Conservation (phyloP, 2,888 invertebrate genomes). For the Amaurobius ferox region DNA sequence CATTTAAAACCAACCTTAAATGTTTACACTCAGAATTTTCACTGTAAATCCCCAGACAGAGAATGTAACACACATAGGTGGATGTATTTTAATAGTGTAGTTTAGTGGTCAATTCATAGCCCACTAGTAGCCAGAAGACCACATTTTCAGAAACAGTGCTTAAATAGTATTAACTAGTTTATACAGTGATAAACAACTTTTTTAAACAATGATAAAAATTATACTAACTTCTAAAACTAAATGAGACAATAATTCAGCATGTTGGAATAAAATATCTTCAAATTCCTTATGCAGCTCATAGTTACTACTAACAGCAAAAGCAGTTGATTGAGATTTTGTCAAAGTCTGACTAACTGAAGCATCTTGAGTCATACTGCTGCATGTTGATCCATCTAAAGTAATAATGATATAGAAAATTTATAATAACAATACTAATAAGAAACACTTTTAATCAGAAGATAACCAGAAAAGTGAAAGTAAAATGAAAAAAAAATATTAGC, state of each 20-base stretch:
- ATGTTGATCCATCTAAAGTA: conserved; percentile 40
- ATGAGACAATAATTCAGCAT: conserved; percentile 31
- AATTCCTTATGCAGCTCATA: conserved; percentile 27
- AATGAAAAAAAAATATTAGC: no score
- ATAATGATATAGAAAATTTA: neutral
- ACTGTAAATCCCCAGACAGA: no score
- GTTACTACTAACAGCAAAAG: neutral
- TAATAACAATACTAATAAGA: no score
- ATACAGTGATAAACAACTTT: no score
- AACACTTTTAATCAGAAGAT: no score
- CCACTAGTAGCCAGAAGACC: neutral
- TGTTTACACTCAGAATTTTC: no score
- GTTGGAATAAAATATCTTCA: conserved; percentile 22
- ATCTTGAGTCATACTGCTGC: conserved; percentile 63
- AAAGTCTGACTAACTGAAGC: conserved; percentile 54
- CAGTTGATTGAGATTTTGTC: conserved; percentile 48
- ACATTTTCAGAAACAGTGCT: neutral
- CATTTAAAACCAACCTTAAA: no score
- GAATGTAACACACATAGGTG: no score
- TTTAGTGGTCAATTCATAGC: neutral
- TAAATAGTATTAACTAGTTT: no score
- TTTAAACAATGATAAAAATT: neutral
- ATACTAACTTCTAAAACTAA: conserved; percentile 51
- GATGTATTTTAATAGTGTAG: no score
- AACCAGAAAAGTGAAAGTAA: no score